phyloP scores from a whole-genome alignment of 2,113 vertebrate genomes.

The Pipra filicauda region DNA sequence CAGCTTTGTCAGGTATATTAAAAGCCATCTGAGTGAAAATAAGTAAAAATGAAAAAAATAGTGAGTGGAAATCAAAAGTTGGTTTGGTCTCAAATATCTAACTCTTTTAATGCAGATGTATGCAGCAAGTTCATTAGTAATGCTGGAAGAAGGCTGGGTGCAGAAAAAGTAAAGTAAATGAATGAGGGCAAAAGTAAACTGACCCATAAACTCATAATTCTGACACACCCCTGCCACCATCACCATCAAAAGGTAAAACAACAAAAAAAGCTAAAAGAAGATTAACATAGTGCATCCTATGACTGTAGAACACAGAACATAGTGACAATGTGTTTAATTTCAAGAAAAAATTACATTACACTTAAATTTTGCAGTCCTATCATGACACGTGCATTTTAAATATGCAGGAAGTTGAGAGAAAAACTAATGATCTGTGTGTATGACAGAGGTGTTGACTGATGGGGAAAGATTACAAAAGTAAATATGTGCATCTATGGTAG shows the following conservation, averaged over 20 bases:
- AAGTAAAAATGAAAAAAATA: background rate
- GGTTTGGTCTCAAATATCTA: background rate
- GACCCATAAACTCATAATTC: background rate
- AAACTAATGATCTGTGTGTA: background rate
- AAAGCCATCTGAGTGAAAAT: background rate
- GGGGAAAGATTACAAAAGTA: background rate
- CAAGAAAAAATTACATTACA: background rate
- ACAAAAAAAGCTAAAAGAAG: background rate
- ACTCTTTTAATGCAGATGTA: background rate
- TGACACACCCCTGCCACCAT: background rate
- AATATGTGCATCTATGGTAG: background rate
- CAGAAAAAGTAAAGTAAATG: background rate
- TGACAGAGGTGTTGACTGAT: background rate
- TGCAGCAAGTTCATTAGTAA: background rate
- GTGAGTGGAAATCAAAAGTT: background rate
- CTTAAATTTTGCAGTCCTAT: background rate
- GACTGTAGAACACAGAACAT: background rate
- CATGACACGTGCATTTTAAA: background rate
- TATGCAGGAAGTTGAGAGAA: background rate
- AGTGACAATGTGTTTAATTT: background rate
- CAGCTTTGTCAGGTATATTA: background rate
- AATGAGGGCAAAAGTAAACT: background rate
- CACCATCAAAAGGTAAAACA: background rate
- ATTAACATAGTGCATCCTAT: background rate
- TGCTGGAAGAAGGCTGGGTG: background rate